Conservation (phyloP, 1,140 invertebrate species). For the Diorhabda carinulata region DNA sequence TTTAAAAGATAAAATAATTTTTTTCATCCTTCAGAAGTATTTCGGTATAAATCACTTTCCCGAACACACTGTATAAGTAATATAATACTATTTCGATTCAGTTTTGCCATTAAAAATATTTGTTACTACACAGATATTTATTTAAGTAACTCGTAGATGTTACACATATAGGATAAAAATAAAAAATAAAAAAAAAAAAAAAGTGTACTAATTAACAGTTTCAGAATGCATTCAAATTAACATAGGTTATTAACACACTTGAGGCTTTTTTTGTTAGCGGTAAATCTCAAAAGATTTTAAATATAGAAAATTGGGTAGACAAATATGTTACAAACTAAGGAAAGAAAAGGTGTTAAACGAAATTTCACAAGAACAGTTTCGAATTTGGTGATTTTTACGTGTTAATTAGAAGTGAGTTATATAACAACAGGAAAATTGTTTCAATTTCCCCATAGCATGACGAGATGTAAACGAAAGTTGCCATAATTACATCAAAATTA, state of each 20-base stretch:
- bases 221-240: slow-evolving; percentile 30
- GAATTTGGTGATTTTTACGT: background rate
- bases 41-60: too few species aligned
- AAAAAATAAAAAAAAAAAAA: background rate
- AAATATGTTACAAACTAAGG: slow-evolving; percentile 14
- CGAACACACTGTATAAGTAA: too few species aligned
- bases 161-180: background rate
- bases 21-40: too few species aligned
- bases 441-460: background rate
- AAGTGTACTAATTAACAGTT: slow-evolving; percentile 30
- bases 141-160: too few species aligned
- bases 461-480: too few species aligned
- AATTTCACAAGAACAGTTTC: slow-evolving; percentile 1
- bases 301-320: slow-evolving; percentile 25
- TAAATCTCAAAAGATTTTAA: slow-evolving; percentile 25
- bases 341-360: background rate
- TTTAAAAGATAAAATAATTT: too few species aligned
- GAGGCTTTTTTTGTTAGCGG: slow-evolving; percentile 29
- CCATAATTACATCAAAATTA: too few species aligned
- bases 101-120: too few species aligned
- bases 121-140: too few species aligned
- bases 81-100: too few species aligned
- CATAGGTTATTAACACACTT: slow-evolving; percentile 29
- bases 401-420: background rate
- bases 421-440: slow-evolving; percentile 1